A percentile compares a stretch with the other conserved stretches of the same genome.
These are phyloP conservation scores for Danio jaintianensis DNA, from an alignment of 2,797 vertebrate genomes.

Conservation along the genomic window DNA sequence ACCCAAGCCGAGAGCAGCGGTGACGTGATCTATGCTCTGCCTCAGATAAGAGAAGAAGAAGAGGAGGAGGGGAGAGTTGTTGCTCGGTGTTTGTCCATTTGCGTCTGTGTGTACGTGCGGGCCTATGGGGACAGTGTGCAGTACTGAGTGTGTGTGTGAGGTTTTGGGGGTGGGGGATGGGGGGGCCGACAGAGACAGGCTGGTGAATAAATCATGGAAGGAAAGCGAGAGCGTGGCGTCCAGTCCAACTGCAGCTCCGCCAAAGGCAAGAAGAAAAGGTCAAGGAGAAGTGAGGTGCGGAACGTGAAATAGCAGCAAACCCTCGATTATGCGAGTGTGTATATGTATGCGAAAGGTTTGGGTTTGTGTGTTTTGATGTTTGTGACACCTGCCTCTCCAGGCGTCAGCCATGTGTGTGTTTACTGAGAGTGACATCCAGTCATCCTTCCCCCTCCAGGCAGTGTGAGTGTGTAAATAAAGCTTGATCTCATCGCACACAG, in stretches of 20 bases:
- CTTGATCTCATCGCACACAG: slow-evolving; percentile 42
- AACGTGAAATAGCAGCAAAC: background rate
- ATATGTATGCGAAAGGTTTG: background rate
- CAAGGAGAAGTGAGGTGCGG: slow-evolving; percentile 41
- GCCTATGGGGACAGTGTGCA: slow-evolving; percentile 40
- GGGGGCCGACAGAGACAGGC: slow-evolving; percentile 50
- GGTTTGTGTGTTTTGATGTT: slow-evolving; percentile 13
- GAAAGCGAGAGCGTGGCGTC: slow-evolving; percentile 11
- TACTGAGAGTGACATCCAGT: slow-evolving; percentile 14
- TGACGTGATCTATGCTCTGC: slow-evolving; percentile 41
- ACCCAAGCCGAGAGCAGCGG: slow-evolving; percentile 11
- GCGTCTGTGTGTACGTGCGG: slow-evolving; percentile 35
- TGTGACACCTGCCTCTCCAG: slow-evolving; percentile 26
- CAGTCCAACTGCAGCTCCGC: slow-evolving; percentile 34
- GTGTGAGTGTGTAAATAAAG: slow-evolving; percentile 56
- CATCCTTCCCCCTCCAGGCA: background rate
- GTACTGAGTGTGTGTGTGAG: slow-evolving; percentile 28
- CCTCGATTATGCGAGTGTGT: background rate
- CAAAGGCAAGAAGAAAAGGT: slow-evolving; percentile 50
- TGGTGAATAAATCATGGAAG: slow-evolving; percentile 60
- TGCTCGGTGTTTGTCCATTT: slow-evolving; percentile 34
- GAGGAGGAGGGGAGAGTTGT: slow-evolving; percentile 32
- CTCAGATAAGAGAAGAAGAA: slow-evolving; percentile 27
- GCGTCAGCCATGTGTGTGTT: slow-evolving; percentile 15
- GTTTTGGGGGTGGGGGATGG: slow-evolving; percentile 50